phyloP scores from a whole-genome alignment of 1,140 invertebrate species.

The Melanaphis sacchari region DNA sequence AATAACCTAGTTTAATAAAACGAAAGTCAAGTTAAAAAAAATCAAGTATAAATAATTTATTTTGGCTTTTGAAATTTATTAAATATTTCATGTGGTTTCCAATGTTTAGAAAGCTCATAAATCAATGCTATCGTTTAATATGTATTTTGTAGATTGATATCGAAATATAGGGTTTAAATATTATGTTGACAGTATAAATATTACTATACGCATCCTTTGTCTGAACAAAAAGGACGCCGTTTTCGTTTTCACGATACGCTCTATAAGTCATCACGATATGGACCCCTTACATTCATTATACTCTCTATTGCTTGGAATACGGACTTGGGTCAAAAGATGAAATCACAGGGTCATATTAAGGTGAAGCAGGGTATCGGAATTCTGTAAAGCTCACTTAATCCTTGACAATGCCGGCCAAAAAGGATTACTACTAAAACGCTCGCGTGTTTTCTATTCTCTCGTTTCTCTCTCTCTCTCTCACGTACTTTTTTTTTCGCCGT shows the following conservation, averaged over 20 bases:
- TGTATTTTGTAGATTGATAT: not conserved
- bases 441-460: constrained; percentile 23
- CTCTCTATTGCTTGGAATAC: not conserved
- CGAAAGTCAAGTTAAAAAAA: not conserved
- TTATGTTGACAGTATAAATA: not conserved
- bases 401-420: constrained; percentile 22
- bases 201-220: not conserved
- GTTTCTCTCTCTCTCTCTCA: not conserved
- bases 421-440: constrained; percentile 29
- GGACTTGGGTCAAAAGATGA: constrained; percentile 36
- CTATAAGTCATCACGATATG: not conserved
- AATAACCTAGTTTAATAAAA: not conserved
- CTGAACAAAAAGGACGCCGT: not conserved
- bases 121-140: not conserved
- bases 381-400: constrained; percentile 47
- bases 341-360: constrained; percentile 37
- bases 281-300: constrained; percentile 31
- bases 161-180: not conserved
- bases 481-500: not conserved
- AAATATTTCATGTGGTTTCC: not conserved
- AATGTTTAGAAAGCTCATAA: not conserved
- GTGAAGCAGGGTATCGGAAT: constrained; percentile 19
- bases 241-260: not conserved
- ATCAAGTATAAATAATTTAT: not conserved
- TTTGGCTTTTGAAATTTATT: not conserved